Evolutionary conservation across 1,140 invertebrate species (phyloP).

Genomic region (Platorchestia sp.): DNA sequence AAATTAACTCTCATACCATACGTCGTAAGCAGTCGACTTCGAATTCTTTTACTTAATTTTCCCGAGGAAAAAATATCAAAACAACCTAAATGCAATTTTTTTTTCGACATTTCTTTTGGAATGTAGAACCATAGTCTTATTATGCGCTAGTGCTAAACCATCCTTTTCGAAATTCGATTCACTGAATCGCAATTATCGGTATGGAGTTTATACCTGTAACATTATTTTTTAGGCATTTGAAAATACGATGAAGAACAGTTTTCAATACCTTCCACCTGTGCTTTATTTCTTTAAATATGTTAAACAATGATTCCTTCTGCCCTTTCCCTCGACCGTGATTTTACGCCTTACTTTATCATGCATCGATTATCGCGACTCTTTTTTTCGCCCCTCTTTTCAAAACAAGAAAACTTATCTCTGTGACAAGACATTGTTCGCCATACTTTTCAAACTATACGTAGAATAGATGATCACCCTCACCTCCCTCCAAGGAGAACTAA

Average conservation of each 20-base stretch:
- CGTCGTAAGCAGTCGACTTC: background rate
- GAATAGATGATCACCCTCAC: background rate
- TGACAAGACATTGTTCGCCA: background rate
- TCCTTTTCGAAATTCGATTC: background rate
- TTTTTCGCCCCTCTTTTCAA: background rate
- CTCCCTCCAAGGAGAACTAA: background rate
- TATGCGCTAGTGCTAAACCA: background rate
- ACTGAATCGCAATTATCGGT: background rate
- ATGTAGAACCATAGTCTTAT: background rate
- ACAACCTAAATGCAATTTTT: background rate
- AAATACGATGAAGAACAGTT: background rate
- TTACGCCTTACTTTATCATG: background rate
- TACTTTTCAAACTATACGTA: background rate
- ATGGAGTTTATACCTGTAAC: background rate
- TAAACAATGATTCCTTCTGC: background rate
- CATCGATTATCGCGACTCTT: background rate
- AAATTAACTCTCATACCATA: background rate
- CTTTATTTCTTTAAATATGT: background rate
- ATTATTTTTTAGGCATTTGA: background rate
- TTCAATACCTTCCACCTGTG: background rate
- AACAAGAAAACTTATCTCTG: background rate
- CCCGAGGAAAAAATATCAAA: background rate
- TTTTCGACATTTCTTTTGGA: background rate
- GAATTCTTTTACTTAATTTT: background rate
- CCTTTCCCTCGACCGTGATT: background rate